phyloP scores from a whole-genome alignment of 2,113 vertebrate species.

The Macquaria australasica region DNA sequence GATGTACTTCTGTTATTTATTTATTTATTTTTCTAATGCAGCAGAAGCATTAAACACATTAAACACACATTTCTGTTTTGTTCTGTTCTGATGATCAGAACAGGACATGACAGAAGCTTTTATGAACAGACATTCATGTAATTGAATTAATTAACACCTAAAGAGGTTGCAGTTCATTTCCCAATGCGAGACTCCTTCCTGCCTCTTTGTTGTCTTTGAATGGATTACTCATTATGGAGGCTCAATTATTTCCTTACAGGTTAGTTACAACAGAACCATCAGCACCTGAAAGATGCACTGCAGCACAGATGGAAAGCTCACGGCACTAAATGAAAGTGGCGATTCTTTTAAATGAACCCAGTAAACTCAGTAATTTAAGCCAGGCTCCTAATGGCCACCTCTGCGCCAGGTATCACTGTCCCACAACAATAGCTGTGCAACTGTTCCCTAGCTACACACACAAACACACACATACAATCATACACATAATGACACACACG shows the following conservation, averaged over 20 bases:
- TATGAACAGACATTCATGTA: not conserved
- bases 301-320: not conserved
- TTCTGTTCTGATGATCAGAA: not conserved
- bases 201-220: conserved; percentile 6
- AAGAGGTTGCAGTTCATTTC: conserved; percentile 1
- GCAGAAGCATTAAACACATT: conserved; percentile 4
- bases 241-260: not conserved
- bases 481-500: not conserved
- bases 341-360: conserved; percentile 29
- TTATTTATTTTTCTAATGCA: not conserved
- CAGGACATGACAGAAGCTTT: conserved; percentile 19
- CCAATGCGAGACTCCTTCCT: not conserved
- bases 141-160: conserved; percentile 10
- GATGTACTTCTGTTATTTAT: not conserved
- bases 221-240: not conserved
- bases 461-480: conserved; percentile 6
- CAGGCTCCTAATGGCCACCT: not conserved
- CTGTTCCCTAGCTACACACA: conserved; percentile 29
- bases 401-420: conserved; percentile 23
- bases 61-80: not conserved
- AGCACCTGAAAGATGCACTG: not conserved
- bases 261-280: not conserved
- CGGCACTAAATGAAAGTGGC: not conserved
- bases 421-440: conserved; percentile 18
- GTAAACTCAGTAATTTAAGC: conserved; percentile 46